Percentiles rank a stretch among this genome's conserved stretches.
phyloP scores from a whole-genome alignment of 2,888 invertebrate genomes.

The Chouioia cunea region DNA sequence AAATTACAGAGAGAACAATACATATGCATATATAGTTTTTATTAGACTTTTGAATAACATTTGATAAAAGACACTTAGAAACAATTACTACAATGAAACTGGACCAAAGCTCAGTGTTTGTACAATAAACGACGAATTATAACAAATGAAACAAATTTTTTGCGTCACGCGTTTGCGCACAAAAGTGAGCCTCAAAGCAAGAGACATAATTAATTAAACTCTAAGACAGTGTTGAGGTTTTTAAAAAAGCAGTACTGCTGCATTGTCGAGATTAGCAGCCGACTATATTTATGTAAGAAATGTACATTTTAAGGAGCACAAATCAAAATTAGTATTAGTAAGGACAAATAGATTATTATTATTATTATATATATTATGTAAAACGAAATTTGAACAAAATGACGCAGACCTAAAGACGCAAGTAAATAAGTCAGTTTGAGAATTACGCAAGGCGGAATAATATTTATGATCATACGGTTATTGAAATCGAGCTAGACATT shows the following conservation, averaged over 20 bases:
- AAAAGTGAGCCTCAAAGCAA: constrained; percentile 22
- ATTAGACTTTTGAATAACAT: not conserved
- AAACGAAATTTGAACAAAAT: constrained; percentile 29
- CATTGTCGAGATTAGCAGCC: constrained; percentile 18
- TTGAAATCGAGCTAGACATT: constrained; percentile 30
- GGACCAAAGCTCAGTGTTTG: constrained; percentile 48
- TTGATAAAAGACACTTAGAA: constrained; percentile 2
- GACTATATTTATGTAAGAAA: constrained; percentile 40
- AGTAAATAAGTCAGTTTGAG: not conserved
- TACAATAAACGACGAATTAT: constrained; percentile 47
- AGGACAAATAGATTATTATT: not conserved
- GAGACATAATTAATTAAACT: constrained; percentile 17
- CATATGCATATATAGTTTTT: not conserved
- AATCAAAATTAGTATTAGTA: constrained; percentile 49
- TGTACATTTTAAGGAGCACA: constrained; percentile 48
- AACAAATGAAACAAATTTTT: not conserved
- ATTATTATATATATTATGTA: constrained; percentile 25
- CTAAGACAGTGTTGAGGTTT: not conserved
- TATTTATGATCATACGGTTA: constrained; percentile 27
- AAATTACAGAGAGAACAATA: not conserved
- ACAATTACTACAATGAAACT: constrained; percentile 27
- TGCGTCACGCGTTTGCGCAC: constrained; percentile 31
- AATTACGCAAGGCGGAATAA: constrained; percentile 23
- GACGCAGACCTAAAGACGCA: not conserved
- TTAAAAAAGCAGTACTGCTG: constrained; percentile 9